Evolutionary conservation across 2,888 invertebrate species (phyloP), one percentile per base, ranked within the genome.

Genomic region (Eupithecia tripunctaria): DNA sequence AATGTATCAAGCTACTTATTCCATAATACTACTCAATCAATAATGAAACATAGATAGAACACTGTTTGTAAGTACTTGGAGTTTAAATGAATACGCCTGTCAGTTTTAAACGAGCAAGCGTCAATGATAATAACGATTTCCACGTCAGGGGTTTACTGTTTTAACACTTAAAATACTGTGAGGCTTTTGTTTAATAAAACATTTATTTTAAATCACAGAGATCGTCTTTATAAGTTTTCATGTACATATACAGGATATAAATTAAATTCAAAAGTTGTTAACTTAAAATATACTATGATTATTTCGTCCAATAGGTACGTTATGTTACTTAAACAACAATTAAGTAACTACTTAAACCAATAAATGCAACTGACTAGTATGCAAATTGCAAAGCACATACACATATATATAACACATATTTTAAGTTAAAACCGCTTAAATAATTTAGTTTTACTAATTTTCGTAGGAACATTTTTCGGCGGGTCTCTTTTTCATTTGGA

Each of bases 181-280:
- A 59, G 18, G 2, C 5, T 62, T 68, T 47, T 21, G 41, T 51
- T 51, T 27, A 60, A 63, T 67, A 75, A 74, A 76, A 70, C 86
- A 87, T 90, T 87, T 89, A 89, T 85, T 86, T 85, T 76, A 84
- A 89, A 88, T 88, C 88, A 89, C 88, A 88, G 80, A 83, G 82
- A 87, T 85, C 83, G 77, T 69, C 73, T 60, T 67, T 71, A 64
- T 51, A 71, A 38, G 18, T 68, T 65, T 21, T 71, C 63, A 32
- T 66, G 4, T 38, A 36, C 14, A 38, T 36, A 63, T n/a, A 36
- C 29, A 66, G 1, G 18, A 41, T 0, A n/a, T 59, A 66, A 36
- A 14, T n/a, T 56, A 70, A 41, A 18, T 43, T 64, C 15, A 29
- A 18, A n/a, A 6, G 25, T 43, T 63, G 12, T 38, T 38, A 21